Conservation (phyloP, 2,797 vertebrate species). For the Enteromius thamalakanensis region DNA sequence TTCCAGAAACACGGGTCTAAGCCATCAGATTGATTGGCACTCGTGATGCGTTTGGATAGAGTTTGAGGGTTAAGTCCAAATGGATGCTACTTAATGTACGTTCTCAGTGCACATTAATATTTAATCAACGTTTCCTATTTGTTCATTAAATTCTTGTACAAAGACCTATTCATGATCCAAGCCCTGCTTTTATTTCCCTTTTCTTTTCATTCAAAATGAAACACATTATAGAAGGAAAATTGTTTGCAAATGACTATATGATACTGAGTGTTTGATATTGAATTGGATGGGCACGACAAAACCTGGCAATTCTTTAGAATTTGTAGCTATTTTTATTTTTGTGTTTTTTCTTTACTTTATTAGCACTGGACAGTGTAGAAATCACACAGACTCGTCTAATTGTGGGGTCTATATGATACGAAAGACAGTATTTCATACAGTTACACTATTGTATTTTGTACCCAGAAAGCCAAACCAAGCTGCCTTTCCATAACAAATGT, state of each 20-base stretch:
- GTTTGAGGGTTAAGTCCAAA: background rate
- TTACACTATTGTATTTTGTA: background rate
- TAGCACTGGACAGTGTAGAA: background rate
- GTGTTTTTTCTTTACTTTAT: background rate
- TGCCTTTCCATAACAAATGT: background rate
- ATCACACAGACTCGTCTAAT: background rate
- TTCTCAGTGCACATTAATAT: background rate
- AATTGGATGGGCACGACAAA: background rate
- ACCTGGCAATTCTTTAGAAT: too few species aligned
- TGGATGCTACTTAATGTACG: background rate
- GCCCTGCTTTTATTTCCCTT: background rate
- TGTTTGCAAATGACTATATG: background rate
- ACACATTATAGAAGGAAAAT: background rate
- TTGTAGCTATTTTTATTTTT: too few species aligned
- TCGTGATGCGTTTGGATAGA: background rate
- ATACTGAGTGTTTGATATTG: background rate
- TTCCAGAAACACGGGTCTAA: constrained; percentile 20
- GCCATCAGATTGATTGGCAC: background rate
- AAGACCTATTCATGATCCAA: background rate
- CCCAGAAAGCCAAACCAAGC: background rate
- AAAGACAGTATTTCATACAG: background rate
- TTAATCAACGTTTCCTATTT: too few species aligned
- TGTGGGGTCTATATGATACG: background rate
- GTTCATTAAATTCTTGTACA: background rate
- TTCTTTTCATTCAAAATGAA: background rate